Evolutionary conservation across 2,113 vertebrate genomes (phyloP), one percentile per base, ranked within the genome.

Genomic region (Ciconia stormi): DNA sequence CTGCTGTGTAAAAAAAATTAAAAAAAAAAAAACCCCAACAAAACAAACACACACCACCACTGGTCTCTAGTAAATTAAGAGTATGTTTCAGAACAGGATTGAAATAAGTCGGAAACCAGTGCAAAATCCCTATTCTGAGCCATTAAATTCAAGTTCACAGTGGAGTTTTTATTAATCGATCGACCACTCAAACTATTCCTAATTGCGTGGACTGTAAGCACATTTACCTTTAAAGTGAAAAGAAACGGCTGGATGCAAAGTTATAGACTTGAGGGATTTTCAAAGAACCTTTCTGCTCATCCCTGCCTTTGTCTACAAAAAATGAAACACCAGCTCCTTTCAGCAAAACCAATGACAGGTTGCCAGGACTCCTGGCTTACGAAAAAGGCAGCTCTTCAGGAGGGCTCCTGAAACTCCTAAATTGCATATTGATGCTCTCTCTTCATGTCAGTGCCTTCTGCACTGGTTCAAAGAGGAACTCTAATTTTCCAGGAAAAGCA

Each of bases 61-160:
- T 94, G 46, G n/a, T 91, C 63, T 94, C 94, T 53, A 90, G 63
- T 93, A 97, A 97, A 87, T 90, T 92, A 94, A 73, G 70, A 96
- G n/a, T 72, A 18, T 90, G 91, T 89, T 96, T 96, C 87, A 96
- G 94, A 95, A 90, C 13, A 92, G 26, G 40, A 85, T 71, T 93
- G 92, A 94, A 74, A 10, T 72, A 96, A 96, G 56, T 72, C 15
- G 59, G 52, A 90, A 96, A 94, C 16, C 49, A 95, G 61, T 71
- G 97, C 70, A 89, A 94, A 97, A 97, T 52, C 53, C 86, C 17
- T 91, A 72, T 93, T 92, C 85, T 80, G 76, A 96, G 56, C 53
- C 73, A 85, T n/a, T 78, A 56, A 53, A 90, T 78, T 47, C 87
- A 44, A 82, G 82, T 96, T 95, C 84, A 92, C 11, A 96, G 42